Evolutionary conservation across 2,888 invertebrate species (phyloP).

Genomic region (Sisyra nigra): DNA sequence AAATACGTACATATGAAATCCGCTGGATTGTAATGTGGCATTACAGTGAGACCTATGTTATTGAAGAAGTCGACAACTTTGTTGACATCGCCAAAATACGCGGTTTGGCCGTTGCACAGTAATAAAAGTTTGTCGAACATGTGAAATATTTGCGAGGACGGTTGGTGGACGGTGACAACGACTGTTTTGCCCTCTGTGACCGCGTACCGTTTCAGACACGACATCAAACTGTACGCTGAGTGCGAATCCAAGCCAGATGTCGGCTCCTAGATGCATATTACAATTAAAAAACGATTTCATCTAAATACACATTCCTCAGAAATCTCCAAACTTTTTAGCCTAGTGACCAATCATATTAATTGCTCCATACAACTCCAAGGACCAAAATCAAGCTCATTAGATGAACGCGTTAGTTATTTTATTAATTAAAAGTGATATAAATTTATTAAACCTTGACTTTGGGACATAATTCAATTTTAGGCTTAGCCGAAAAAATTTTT

Average conservation of each 20-base stretch:
- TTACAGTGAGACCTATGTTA: conserved; percentile 49
- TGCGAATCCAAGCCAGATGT: conserved; percentile 71
- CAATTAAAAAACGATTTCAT: too few relatives aligned
- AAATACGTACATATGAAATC: conserved; percentile 56
- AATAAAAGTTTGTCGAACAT: conserved; percentile 61
- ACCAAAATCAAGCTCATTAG: too few relatives aligned
- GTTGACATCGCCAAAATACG: conserved; percentile 57
- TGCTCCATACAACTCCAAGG: too few relatives aligned
- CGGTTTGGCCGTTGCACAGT: conserved; percentile 53
- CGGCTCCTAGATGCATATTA: conserved; percentile 55
- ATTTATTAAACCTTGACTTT: too few relatives aligned
- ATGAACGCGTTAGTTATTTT: too few relatives aligned
- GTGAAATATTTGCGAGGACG: conserved; percentile 71
- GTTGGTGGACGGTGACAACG: conserved; percentile 67
- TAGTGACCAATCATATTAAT: too few relatives aligned
- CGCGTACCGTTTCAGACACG: conserved; percentile 55
- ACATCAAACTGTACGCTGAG: conserved; percentile 58
- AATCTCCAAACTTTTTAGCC: too few relatives aligned
- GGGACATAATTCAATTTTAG: too few relatives aligned
- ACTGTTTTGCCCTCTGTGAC: conserved; percentile 62
- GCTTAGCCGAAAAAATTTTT: too few relatives aligned
- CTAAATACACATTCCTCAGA: too few relatives aligned
- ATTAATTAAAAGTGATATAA: too few relatives aligned
- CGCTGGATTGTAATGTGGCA: conserved; percentile 70
- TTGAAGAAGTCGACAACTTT: conserved; percentile 58